phyloP scores from a whole-genome alignment of 1,140 invertebrate species.

The Mamestra configurata region DNA sequence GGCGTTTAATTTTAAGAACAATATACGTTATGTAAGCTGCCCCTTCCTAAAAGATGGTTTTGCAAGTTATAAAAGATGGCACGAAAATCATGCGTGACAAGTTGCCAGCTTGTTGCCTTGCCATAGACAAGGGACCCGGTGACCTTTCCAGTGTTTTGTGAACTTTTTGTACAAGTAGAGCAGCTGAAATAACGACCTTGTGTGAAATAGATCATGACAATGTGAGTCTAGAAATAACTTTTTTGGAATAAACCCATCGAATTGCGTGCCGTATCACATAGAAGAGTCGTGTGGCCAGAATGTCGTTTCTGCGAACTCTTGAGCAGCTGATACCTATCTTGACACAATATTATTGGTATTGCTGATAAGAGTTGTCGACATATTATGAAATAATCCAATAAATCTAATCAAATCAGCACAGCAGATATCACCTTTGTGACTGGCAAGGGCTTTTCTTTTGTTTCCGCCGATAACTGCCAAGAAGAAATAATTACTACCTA shows the following conservation, averaged over 20 bases:
- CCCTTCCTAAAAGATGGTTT: background rate
- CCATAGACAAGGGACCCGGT: background rate
- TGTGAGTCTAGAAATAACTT: background rate
- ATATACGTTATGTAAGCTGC: background rate
- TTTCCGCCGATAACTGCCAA: background rate
- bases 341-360: background rate
- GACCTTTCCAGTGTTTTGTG: constrained; percentile 16
- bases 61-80: constrained; percentile 1
- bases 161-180: constrained; percentile 13
- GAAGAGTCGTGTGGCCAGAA: background rate
- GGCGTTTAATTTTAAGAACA: too few relatives aligned
- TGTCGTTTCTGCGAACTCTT: background rate
- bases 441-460: background rate
- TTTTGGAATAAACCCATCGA: background rate
- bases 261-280: background rate
- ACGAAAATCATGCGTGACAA: constrained; percentile 6
- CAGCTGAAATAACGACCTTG: background rate
- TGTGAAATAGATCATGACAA: background rate
- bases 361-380: background rate
- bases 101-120: background rate
- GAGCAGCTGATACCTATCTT: background rate
- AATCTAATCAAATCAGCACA: background rate
- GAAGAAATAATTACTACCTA: too few relatives aligned
- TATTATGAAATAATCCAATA: background rate
- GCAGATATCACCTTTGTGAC: too few relatives aligned